These are phyloP conservation scores for Quadroppia sp. DNA, from an alignment of 2,888 invertebrate species.

Conservation along the genomic window DNA sequence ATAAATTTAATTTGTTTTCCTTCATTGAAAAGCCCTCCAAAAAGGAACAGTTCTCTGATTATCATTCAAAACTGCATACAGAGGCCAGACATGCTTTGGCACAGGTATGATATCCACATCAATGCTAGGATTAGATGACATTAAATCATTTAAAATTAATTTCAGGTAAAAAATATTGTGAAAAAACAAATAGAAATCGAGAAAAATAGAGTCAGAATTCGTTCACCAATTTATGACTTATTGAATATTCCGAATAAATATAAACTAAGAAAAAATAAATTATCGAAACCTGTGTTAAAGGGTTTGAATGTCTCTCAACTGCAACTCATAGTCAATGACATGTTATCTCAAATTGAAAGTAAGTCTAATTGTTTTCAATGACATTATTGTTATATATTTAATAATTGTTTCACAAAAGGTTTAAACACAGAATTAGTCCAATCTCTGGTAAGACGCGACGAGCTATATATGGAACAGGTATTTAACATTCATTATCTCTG, in stretches of 20 bases:
- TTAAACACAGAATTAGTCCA: conserved; percentile 85
- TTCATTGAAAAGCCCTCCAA: conserved; percentile 38
- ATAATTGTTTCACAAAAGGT: conserved; percentile 52
- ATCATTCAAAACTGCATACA: conserved; percentile 62
- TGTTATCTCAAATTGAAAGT: conserved; percentile 86
- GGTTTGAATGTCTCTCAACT: conserved; percentile 91
- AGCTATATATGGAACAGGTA: conserved; percentile 87
- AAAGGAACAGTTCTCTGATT: conserved; percentile 33
- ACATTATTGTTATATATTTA: conserved; percentile 6
- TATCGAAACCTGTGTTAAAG: conserved; percentile 28
- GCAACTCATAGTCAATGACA: conserved; percentile 88
- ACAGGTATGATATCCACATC: conserved; percentile 4
- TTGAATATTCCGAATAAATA: conserved; percentile 34
- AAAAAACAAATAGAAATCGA: conserved; percentile 73
- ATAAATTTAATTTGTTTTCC: conserved; percentile 32
- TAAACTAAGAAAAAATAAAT: conserved; percentile 29
- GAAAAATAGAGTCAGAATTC: conserved; percentile 56
- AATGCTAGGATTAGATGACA: not conserved
- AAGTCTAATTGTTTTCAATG: conserved; percentile 48
- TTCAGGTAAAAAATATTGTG: conserved; percentile 83
- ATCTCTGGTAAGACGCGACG: conserved; percentile 84
- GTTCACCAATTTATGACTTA: conserved; percentile 60
- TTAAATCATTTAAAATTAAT: not conserved
- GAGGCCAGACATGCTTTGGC: conserved; percentile 81
- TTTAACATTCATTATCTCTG: no score